Base-by-base conservation (phyloP, 23 tunicate genomes). In the Ascidia mentula region DNA sequence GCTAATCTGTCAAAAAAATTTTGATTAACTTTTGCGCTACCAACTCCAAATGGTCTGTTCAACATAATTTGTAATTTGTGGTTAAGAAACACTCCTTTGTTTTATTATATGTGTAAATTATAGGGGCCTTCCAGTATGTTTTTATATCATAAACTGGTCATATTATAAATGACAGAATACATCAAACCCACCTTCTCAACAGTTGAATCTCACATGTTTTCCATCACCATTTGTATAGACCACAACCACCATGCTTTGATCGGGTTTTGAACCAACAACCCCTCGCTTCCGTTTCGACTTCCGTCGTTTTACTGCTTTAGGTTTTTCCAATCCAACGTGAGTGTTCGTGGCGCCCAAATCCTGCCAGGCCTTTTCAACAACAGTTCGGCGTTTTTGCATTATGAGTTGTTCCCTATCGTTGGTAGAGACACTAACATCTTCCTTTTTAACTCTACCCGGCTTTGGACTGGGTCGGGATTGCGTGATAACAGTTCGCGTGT, bases 191-290 rank as follows among this genome's bases (percentile, higher is more conserved):
- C 34, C 4, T 3, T 74, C 34, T 82, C 46, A 82, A 45, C 86
- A 82, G 30, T 46, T 36, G 72, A 73, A 82, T 30, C 72, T 46
- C 32, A 59, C 46, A 33, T 82, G 39, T n/a, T 53, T 53, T 73
- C 79, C 86, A 8, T 31, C 36, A 9, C 86, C 86, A 31, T 74
- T 82, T 42, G 79, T 22, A 73, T 46, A 82, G 2, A 82, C 72
- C 30, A 82, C 86, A 72, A 82, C 45, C 46, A 82, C 35, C 34
- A 38, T 38, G 9, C 45, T 61, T 8, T 73, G 31, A 17, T 38
- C 34, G 18, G 39, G 18, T n/a, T 74, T 74, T 9, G 46, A 30
- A 31, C 38, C 38, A 13, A 12, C 32, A 20, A 17, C n/a, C 17
- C 74, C 13, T 70, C 32, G 37, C 1, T 22, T 35, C 32, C 38